Evolutionary conservation across 2,888 invertebrate species (phyloP).

Genomic region (Catocala sponsa): DNA sequence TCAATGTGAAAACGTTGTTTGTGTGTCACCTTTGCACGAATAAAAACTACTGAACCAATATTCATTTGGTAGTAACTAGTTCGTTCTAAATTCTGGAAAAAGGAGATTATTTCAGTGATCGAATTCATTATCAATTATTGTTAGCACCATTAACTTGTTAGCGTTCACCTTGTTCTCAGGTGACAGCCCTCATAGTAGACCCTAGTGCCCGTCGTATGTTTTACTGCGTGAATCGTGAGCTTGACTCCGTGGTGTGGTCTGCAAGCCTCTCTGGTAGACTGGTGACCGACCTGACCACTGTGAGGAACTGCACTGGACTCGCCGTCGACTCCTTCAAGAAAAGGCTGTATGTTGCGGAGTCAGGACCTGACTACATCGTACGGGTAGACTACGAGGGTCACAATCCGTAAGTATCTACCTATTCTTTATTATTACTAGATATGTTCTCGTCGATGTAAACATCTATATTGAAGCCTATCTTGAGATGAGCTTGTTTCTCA

Average conservation of each 20-base stretch:
- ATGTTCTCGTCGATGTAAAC: too few species aligned
- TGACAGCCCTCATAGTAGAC: constrained; percentile 90
- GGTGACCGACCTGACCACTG: constrained; percentile 70
- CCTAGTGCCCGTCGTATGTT: constrained; percentile 88
- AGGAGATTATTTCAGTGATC: too few species aligned
- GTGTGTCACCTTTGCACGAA: too few species aligned
- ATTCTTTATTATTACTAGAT: neutral
- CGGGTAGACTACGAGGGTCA: constrained; percentile 74
- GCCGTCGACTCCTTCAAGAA: constrained; percentile 84
- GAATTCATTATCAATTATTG: too few species aligned
- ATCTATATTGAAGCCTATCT: too few species aligned
- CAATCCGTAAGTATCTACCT: constrained; percentile 63
- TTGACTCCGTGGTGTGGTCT: constrained; percentile 84
- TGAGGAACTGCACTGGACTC: constrained; percentile 76
- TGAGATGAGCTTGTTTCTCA: too few species aligned
- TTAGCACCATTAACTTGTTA: neutral
- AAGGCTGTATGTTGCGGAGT: constrained; percentile 93
- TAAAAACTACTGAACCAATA: too few species aligned
- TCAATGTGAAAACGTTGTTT: too few species aligned
- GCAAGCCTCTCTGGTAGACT: constrained; percentile 86
- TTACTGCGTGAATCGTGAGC: constrained; percentile 83
- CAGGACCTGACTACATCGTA: constrained; percentile 76
- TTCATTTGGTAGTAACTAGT: too few species aligned
- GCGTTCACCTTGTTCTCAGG: constrained; percentile 56
- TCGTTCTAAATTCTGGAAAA: too few species aligned